A percentile compares a stretch with the other conserved stretches of the same genome.
phyloP scores from a whole-genome alignment of 2,797 vertebrate species.

The Lepilemur septentrionalis region DNA sequence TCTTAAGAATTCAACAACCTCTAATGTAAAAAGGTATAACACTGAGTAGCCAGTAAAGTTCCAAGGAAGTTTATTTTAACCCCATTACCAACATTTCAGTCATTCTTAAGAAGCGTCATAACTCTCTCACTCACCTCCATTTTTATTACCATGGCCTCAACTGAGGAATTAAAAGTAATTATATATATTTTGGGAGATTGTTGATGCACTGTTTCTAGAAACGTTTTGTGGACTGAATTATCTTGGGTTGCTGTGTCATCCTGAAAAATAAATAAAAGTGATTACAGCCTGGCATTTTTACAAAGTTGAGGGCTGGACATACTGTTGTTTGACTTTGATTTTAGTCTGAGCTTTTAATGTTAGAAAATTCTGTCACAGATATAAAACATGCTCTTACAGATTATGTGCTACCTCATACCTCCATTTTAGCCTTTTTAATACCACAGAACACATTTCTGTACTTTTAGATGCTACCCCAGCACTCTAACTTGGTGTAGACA shows the following conservation, averaged over 20 bases:
- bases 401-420: background rate
- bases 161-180: background rate
- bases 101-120: constrained; percentile 50
- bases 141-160: background rate
- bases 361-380: constrained; percentile 35
- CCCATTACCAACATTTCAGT: constrained; percentile 46
- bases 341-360: background rate
- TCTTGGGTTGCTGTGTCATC: constrained; percentile 11
- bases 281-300: constrained; percentile 43
- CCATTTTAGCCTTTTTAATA: constrained; percentile 34
- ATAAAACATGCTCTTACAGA: constrained; percentile 34
- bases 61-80: constrained; percentile 61
- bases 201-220: background rate
- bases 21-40: constrained; percentile 81
- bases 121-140: background rate
- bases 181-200: background rate
- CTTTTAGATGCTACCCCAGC: background rate
- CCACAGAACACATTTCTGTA: background rate
- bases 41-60: constrained; percentile 82
- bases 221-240: constrained; percentile 28
- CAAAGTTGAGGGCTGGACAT: background rate
- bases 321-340: constrained; percentile 16
- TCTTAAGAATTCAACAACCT: constrained; percentile 57
- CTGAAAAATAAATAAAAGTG: constrained; percentile 42
- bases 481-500: background rate